Evolutionary conservation across 1,140 invertebrate genomes (phyloP).

Genomic region (Cotesia typhae): DNA sequence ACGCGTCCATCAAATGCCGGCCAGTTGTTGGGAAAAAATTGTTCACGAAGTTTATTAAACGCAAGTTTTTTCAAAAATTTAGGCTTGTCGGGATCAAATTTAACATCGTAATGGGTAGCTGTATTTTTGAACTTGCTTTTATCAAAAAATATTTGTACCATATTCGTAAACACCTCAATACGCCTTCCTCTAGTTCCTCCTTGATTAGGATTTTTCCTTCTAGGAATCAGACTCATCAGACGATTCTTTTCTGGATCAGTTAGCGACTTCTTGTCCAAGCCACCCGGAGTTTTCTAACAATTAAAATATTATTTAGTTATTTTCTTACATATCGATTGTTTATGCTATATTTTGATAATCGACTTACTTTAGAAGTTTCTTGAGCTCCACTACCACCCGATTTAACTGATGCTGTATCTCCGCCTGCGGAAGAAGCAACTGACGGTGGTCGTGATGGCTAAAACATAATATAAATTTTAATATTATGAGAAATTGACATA

Average conservation of each 20-base stretch:
- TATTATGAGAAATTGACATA: too few relatives aligned
- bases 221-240: slow-evolving; percentile 39
- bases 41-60: slow-evolving; percentile 50
- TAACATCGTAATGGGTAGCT: slow-evolving; percentile 68
- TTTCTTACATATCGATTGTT: too few relatives aligned
- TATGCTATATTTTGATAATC: too few relatives aligned
- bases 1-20: slow-evolving; percentile 80
- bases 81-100: slow-evolving; percentile 65
- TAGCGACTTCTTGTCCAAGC: slow-evolving; percentile 16
- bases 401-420: too few relatives aligned
- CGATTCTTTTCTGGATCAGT: slow-evolving; percentile 31
- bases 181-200: slow-evolving; percentile 60
- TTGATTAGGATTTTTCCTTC: slow-evolving; percentile 37
- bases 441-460: too few relatives aligned
- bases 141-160: slow-evolving; percentile 65
- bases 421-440: too few relatives aligned
- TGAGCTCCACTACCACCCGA: too few relatives aligned
- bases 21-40: slow-evolving; percentile 48
- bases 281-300: not conserved
- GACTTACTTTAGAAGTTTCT: too few relatives aligned
- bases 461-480: too few relatives aligned
- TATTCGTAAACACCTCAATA: slow-evolving; percentile 68
- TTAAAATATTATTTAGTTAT: not conserved
- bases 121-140: slow-evolving; percentile 52
- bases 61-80: slow-evolving; percentile 61